These are phyloP conservation scores for Drosophila quinaria DNA, from an alignment of 2,888 invertebrate species.

Conservation along the genomic window DNA sequence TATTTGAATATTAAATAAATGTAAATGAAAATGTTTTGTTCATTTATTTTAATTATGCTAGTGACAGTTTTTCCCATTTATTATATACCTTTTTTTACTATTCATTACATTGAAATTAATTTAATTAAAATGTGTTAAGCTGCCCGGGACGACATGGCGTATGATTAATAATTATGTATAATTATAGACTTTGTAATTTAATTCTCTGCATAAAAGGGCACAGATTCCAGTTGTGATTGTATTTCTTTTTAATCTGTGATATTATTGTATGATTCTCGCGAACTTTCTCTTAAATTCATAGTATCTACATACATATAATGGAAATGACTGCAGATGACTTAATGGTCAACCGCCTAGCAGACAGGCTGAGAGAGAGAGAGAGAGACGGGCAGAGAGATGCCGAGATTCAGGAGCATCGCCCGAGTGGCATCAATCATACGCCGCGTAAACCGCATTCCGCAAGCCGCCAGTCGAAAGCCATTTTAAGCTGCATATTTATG, in stretches of 20 bases:
- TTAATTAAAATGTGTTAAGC: constrained; percentile 32
- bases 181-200: constrained; percentile 21
- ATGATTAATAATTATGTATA: constrained; percentile 64
- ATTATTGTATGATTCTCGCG: background rate
- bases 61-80: constrained; percentile 28
- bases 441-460: constrained; percentile 79
- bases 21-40: constrained; percentile 14
- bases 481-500: constrained; percentile 80
- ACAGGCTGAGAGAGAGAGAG: constrained; percentile 2
- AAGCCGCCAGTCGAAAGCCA: constrained; percentile 80
- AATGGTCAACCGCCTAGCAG: constrained; percentile 46
- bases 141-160: constrained; percentile 13
- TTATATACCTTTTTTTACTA: constrained; percentile 1
- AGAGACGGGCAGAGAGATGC: constrained; percentile 9
- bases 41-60: constrained; percentile 45
- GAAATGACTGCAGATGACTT: constrained; percentile 21
- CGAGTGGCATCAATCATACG: constrained; percentile 77
- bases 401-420: constrained; percentile 27
- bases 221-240: constrained; percentile 1
- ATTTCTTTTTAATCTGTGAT: background rate
- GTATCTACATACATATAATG: no score
- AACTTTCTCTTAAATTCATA: background rate
- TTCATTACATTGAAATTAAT: constrained; percentile 44
- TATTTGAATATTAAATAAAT: constrained; percentile 31
- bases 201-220: background rate